A percentile compares a stretch with the other conserved stretches of the same genome.
phyloP scores from a whole-genome alignment of 2,797 vertebrate genomes.

The Sebastiscus tertius region DNA sequence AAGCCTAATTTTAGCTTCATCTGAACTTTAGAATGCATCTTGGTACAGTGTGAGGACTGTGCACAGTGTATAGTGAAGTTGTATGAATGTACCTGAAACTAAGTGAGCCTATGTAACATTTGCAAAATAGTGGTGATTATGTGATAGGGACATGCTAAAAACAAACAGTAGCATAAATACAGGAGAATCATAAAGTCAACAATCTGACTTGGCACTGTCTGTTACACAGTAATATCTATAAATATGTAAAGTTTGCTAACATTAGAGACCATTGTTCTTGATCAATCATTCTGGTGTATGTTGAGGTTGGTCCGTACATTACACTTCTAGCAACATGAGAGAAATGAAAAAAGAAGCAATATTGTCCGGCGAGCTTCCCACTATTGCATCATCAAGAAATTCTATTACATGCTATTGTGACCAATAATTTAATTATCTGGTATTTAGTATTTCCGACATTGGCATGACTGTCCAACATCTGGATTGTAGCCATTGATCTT shows the following conservation, averaged over 20 bases:
- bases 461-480: conserved; percentile 32
- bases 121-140: neutral
- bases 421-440: conserved; percentile 17
- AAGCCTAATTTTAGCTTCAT: neutral
- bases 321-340: neutral
- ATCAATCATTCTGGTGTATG: neutral
- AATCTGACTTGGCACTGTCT: neutral
- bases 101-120: neutral
- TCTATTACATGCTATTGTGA: neutral
- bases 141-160: neutral
- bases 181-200: neutral
- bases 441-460: neutral
- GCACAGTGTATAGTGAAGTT: neutral
- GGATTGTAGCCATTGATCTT: conserved; percentile 58
- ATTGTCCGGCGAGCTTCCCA: neutral
- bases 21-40: neutral
- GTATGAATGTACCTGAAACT: neutral
- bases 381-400: conserved; percentile 6
- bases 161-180: neutral
- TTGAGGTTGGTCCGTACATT: neutral
- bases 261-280: neutral
- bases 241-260: neutral
- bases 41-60: neutral
- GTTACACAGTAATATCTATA: neutral
- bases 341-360: neutral